phyloP scores from a whole-genome alignment of 2,113 vertebrate species.

The Orcinus orca region DNA sequence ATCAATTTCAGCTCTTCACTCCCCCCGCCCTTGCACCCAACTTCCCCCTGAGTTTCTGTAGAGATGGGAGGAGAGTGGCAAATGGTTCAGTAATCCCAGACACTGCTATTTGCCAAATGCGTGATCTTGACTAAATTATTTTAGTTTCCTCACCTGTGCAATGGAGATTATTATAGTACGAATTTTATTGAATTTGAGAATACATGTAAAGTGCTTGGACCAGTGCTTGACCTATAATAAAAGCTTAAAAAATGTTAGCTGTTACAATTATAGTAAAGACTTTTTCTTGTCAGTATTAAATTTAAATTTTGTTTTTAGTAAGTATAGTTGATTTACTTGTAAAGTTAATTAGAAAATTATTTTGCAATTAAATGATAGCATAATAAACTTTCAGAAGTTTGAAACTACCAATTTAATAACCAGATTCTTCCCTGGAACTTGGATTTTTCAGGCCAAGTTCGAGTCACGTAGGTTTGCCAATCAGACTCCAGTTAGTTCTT shows the following conservation, averaged over 20 bases:
- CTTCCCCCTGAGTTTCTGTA: background rate
- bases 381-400: background rate
- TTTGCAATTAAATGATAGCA: background rate
- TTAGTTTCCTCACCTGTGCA: background rate
- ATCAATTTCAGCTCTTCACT: background rate
- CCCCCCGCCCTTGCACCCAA: background rate
- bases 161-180: background rate
- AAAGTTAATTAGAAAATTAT: background rate
- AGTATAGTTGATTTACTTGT: background rate
- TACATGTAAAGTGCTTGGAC: background rate
- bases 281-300: background rate
- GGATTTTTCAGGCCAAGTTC: slow-evolving; percentile 3
- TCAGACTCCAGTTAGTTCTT: background rate
- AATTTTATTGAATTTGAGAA: background rate
- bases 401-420: background rate
- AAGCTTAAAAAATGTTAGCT: background rate
- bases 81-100: background rate
- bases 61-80: background rate
- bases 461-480: background rate
- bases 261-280: background rate
- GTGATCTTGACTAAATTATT: background rate
- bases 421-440: background rate
- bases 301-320: background rate
- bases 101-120: background rate
- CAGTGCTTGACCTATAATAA: background rate